Evolutionary conservation across 1,140 invertebrate species (phyloP).

Genomic region (Drosophila subobscura): DNA sequence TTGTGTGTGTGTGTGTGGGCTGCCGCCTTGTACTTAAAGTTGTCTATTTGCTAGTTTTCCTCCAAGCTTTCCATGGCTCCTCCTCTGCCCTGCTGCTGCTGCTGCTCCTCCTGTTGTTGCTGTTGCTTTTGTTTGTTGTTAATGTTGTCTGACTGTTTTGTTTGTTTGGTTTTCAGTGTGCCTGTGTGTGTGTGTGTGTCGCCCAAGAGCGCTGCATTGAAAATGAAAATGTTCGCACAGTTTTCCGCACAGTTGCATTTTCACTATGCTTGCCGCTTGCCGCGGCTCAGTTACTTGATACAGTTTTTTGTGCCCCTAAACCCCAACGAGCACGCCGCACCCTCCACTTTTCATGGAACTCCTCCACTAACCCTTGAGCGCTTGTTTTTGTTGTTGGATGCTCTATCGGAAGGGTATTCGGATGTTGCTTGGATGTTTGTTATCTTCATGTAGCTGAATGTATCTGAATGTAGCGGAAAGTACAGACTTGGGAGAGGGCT

Average conservation of each 20-base stretch:
- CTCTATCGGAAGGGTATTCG: background rate
- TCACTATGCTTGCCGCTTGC: conserved; percentile 72
- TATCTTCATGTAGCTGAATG: no score
- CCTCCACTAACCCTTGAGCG: background rate
- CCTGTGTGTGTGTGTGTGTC: conserved; percentile 32
- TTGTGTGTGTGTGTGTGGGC: conserved; percentile 38
- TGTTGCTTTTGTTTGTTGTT: conserved; percentile 34
- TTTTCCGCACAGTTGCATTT: conserved; percentile 82
- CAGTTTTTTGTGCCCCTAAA: conserved; percentile 46
- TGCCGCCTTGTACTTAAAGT: conserved; percentile 68
- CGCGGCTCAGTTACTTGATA: conserved; percentile 80
- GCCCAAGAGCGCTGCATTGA: conserved; percentile 72
- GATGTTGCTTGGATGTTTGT: no score
- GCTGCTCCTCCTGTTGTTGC: conserved; percentile 25
- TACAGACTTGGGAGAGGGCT: no score
- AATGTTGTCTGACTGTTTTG: conserved; percentile 23
- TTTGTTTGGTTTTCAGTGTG: background rate
- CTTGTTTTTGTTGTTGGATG: background rate
- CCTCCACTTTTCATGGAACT: background rate
- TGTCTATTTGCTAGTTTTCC: conserved; percentile 75
- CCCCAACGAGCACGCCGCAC: background rate
- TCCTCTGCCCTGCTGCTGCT: conserved; percentile 7
- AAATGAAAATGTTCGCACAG: conserved; percentile 82
- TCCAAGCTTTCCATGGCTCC: conserved; percentile 14
- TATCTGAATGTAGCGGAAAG: no score